A percentile compares a stretch with the other conserved stretches of the same genome.
These are phyloP conservation scores for Cinara cedri DNA, from an alignment of 2,888 invertebrate species.

Conservation along the genomic window DNA sequence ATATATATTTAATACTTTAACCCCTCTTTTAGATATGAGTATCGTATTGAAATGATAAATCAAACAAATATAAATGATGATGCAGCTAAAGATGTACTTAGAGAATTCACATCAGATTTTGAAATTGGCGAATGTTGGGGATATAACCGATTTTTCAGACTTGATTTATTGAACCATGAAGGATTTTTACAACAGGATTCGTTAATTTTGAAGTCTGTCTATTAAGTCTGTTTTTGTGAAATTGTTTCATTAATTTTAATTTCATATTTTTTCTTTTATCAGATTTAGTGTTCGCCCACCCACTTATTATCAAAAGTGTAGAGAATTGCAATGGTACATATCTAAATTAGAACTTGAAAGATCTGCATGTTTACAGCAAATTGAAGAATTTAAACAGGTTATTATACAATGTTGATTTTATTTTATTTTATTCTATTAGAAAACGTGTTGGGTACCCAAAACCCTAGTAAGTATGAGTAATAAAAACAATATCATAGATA, in stretches of 20 bases:
- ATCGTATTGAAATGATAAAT: slow-evolving; percentile 93
- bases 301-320: slow-evolving; percentile 89
- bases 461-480: too few relatives aligned
- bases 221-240: neutral
- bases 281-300: slow-evolving; percentile 91
- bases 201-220: slow-evolving; percentile 74
- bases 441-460: too few relatives aligned
- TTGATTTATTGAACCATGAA: slow-evolving; percentile 87
- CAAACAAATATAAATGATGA: slow-evolving; percentile 78
- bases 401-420: neutral
- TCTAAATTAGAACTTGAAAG: slow-evolving; percentile 51
- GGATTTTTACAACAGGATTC: slow-evolving; percentile 87
- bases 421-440: too few relatives aligned
- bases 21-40: slow-evolving; percentile 74
- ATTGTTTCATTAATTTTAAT: neutral
- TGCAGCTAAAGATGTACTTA: slow-evolving; percentile 83
- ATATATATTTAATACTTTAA: neutral
- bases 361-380: slow-evolving; percentile 22
- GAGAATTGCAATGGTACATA: slow-evolving; percentile 87
- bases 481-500: too few relatives aligned
- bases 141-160: slow-evolving; percentile 89
- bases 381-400: slow-evolving; percentile 49
- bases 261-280: slow-evolving; percentile 58
- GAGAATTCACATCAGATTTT: slow-evolving; percentile 94
- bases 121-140: slow-evolving; percentile 97